Evolutionary conservation across 1,140 invertebrate species (phyloP).

Genomic region (Pemphigus obesinymphae): DNA sequence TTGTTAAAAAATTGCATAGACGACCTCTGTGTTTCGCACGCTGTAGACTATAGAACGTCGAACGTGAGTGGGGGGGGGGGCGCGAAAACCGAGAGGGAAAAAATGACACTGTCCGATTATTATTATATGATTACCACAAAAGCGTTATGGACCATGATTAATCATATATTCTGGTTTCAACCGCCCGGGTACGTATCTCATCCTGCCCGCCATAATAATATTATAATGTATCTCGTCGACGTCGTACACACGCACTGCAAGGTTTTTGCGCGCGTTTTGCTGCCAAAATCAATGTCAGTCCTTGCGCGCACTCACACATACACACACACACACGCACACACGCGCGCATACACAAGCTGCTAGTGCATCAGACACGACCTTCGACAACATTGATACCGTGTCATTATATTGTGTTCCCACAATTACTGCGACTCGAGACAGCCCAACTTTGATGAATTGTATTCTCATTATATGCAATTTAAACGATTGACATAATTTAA

Average conservation of each 20-base stretch:
- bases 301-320: neutral
- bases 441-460: neutral
- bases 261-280: neutral
- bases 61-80: neutral
- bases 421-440: neutral
- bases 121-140: neutral
- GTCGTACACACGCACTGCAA: neutral
- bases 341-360: neutral
- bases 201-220: neutral
- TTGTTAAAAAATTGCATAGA: neutral
- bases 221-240: too few relatives aligned
- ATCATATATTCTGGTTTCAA: neutral
- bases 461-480: neutral
- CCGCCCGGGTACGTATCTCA: too few relatives aligned
- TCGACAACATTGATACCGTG: neutral
- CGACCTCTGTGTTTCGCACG: slow-evolving; percentile 11
- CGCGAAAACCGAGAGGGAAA: too few relatives aligned
- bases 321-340: neutral
- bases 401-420: too few relatives aligned
- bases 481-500: too few relatives aligned
- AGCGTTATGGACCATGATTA: too few relatives aligned
- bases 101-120: neutral
- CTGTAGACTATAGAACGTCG: too few relatives aligned
- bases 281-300: slow-evolving; percentile 35
- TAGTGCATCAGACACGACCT: slow-evolving; percentile 12